Base-by-base conservation (phyloP, 2,888 invertebrate species). In the Syrphus vitripennis region DNA sequence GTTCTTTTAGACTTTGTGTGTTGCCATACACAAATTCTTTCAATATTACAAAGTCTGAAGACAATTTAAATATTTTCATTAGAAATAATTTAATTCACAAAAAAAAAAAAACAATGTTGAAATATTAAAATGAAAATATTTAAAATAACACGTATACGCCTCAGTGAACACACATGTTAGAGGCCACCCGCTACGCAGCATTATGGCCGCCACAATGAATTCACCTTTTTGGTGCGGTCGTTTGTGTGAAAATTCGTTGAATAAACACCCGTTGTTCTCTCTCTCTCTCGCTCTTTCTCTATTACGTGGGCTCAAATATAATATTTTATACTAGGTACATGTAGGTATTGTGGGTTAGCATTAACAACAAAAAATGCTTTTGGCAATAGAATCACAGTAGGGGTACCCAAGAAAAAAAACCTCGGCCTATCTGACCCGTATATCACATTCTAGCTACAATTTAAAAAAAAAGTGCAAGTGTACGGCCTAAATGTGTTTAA, bases 121-220 rank as follows among this genome's bases (percentile, higher is more conserved):
- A 26, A n/a, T 40, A 16, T 26, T 53, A 21, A 12, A 34, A 57
- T 61, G 24, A 24, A 59, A 37, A 59, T 37, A 59, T 61, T 61
- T 24, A 40, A 61, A 61, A 61, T 61, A 61, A 61, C 61, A 61
- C 61, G 40, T 4, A 61, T 61, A 61, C 61, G 61, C 61, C 61
- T 16, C 40, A 61, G 61, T 61, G 40, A 24, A 61, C 61, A 61
- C 9, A 37, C 40, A 61, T 40, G n/a, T 31, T 29, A 26, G 16
- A 24, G 40, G 24, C 61, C 61, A 61, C 21, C 24, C 40, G 61
- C 61, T 40, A n/a, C 40, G 37, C 24, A 61, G 24, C 24, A 40
- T n/a, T 40, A 40, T 40, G n/a, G 61, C 9, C 1, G n/a, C 16
- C 26, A 61, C 61, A 40, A 61, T 61, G 9, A 61, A 40, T 61